Evolutionary conservation across 2,113 vertebrate species (phyloP), one percentile per base, ranked within the genome.

Genomic region (Poicephalus meyeri): DNA sequence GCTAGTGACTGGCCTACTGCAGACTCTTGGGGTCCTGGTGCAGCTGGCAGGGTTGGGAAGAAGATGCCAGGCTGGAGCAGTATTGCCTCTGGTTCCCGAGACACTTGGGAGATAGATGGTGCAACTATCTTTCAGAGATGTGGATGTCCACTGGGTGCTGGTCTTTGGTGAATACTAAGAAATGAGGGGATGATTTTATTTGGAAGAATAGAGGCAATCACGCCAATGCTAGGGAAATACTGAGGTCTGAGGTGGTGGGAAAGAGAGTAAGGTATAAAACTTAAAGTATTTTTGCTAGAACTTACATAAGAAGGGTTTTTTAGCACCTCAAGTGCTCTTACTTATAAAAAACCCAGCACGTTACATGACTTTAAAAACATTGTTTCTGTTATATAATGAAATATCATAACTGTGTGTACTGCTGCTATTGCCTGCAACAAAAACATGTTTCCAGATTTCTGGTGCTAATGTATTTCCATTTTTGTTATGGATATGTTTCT

Each of bases 261-360:
- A 29, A 68, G 25, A 23, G 5, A 42, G 7, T 5, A 55, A 80
- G 23, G 9, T 46, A 14, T 47, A 77, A 88, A 82, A 42, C 23
- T 33, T 9, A 61, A 55, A 76, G 11, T 49, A 35, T 65, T 92
- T 92, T 76, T 80, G 2, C 35, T 69, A 13, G 4, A 60, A 35
- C 28, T 50, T 42, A 52, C 4, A 53, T 5, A 10, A 46, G 63
- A 76, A 41, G 2, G 16, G 1, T 19, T 33, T 47, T 71, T 71
- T 85, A 35, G 28, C 16, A 25, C 26, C 76, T 41, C 8, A 31
- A 42, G 33, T 76, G 10, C 12, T 83, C 10, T 18, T 47, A 35
- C 16, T 70, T 79, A 23, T 53, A 42, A 82, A 64, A 46, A 3
- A 0, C 5, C 1, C 8, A 13, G 3, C 11, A 37, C 4, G 21